A percentile compares a stretch with the other conserved stretches of the same genome.
Evolutionary conservation across 30 jellyfish, hydroid and myxozoan genomes (phyloP).

Genomic region (Pelagia noctiluca): DNA sequence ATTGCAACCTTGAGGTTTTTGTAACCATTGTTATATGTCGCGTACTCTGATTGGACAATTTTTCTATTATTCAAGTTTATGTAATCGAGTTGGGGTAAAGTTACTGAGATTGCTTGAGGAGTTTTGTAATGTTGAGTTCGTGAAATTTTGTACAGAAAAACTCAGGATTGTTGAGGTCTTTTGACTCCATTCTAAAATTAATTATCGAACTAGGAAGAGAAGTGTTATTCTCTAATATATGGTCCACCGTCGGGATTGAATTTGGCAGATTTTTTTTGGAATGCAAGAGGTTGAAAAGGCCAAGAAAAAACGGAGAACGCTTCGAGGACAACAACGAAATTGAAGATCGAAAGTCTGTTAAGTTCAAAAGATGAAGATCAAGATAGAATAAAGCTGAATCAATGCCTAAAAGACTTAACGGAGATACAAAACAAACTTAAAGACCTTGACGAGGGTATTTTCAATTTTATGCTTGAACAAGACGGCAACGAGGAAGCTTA

Average conservation of each 20-base stretch:
- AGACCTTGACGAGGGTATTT: constrained; percentile 2
- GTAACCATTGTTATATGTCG: too few species aligned
- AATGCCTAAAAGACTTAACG: constrained; percentile 6
- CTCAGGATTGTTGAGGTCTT: too few species aligned
- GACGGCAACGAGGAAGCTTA: constrained; percentile 23
- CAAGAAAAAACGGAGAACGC: constrained; percentile 30
- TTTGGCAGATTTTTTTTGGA: not conserved
- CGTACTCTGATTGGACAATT: too few species aligned
- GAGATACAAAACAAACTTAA: not conserved
- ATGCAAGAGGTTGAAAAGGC: constrained; percentile 21
- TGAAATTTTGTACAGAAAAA: too few species aligned
- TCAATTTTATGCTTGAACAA: constrained; percentile 16
- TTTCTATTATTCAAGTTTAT: too few species aligned
- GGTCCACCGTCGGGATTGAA: constrained; percentile 46
- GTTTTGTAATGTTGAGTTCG: too few species aligned
- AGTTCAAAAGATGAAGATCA: constrained; percentile 11
- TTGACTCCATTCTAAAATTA: too few species aligned
- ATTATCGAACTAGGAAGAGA: too few species aligned
- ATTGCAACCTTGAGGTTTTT: too few species aligned
- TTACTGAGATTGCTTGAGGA: too few species aligned
- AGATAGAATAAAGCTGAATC: not conserved
- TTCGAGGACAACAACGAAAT: constrained; percentile 12
- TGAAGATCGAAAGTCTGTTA: not conserved
- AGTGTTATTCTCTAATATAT: too few species aligned
- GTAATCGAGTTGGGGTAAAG: too few species aligned